Evolutionary conservation across 2,888 invertebrate genomes (phyloP).

Genomic region (Ormyrus rosae): DNA sequence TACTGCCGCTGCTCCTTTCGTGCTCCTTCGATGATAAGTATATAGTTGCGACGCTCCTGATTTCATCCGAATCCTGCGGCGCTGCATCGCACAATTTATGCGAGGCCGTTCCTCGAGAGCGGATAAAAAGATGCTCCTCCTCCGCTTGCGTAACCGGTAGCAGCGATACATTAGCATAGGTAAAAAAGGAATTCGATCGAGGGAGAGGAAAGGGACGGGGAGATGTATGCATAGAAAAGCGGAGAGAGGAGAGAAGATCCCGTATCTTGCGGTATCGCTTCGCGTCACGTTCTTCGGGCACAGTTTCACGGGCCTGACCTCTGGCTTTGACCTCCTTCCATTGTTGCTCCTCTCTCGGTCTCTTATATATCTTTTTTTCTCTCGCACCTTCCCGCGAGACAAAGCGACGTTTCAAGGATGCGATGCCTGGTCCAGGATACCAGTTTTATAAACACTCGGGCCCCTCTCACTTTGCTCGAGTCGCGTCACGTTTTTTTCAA

Average conservation of each 20-base stretch:
- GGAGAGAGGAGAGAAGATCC: constrained; percentile 44
- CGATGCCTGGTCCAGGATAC: background rate
- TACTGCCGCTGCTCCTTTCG: background rate
- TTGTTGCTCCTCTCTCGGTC: constrained; percentile 49
- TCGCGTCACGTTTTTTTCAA: no score
- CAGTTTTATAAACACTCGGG: background rate
- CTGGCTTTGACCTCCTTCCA: constrained; percentile 61
- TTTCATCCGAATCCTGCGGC: no score
- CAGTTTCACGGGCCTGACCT: constrained; percentile 62
- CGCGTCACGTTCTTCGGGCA: constrained; percentile 62
- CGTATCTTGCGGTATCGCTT: constrained; percentile 58
- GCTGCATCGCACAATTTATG: no score
- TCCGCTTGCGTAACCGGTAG: background rate
- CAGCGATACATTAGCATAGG: background rate
- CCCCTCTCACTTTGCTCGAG: no score
- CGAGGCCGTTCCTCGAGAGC: no score
- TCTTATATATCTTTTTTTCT: background rate
- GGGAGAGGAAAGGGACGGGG: constrained; percentile 36
- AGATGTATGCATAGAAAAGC: constrained; percentile 28
- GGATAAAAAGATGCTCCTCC: no score
- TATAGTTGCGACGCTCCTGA: no score
- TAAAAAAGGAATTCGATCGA: constrained; percentile 10
- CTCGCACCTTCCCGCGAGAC: background rate
- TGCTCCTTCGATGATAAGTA: no score
- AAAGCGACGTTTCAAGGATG: background rate